phyloP scores from a whole-genome alignment of 2,113 vertebrate species.

The Amblyopsis rosae region DNA sequence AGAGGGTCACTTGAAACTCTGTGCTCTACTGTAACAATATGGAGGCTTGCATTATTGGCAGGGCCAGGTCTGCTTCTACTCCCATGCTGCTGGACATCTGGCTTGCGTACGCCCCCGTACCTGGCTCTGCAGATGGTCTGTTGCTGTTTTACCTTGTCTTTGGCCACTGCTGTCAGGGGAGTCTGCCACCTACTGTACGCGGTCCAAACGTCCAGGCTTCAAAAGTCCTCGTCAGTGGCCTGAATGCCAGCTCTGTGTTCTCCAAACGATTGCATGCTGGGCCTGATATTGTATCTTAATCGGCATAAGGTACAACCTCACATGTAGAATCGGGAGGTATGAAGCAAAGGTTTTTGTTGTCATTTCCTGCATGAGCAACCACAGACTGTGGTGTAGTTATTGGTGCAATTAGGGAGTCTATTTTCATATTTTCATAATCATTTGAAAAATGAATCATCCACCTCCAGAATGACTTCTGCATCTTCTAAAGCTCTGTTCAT shows the following conservation, averaged over 20 bases:
- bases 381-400: background rate
- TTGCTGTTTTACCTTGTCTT: background rate
- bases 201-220: constrained; percentile 6
- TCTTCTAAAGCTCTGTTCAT: constrained; percentile 2
- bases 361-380: background rate
- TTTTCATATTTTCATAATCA: constrained; percentile 4
- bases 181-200: constrained; percentile 4
- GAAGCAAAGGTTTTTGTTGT: background rate
- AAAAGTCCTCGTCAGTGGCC: background rate
- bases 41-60: background rate
- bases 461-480: constrained; percentile 10
- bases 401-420: background rate
- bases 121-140: constrained; percentile 1
- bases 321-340: no score
- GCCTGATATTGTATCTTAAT: background rate
- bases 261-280: constrained; percentile 3
- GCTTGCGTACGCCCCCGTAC: background rate
- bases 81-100: background rate
- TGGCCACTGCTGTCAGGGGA: constrained; percentile 3
- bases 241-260: background rate
- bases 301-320: background rate
- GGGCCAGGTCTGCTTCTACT: background rate
- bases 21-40: no score
- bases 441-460: constrained; percentile 10
- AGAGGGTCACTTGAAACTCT: no score